Evolutionary conservation across 2,113 vertebrate genomes (phyloP).

Genomic region (Ahaetulla prasina): DNA sequence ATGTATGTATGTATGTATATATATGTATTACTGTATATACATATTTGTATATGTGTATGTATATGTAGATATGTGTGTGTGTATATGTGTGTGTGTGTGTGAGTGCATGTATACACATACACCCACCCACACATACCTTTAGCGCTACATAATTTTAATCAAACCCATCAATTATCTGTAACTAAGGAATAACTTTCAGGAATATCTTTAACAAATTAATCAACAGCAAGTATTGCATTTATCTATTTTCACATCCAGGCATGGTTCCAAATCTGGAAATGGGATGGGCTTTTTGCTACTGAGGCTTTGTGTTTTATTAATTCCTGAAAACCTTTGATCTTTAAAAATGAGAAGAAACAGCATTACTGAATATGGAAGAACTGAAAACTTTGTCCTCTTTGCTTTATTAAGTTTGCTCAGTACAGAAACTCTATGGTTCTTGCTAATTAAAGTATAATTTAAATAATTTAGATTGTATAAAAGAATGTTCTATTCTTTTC

Average conservation of each 20-base stretch:
- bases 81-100: too few species aligned
- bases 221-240: background rate
- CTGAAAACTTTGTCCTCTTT: background rate
- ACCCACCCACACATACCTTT: background rate
- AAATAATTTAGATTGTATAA: background rate
- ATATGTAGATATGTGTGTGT: too few species aligned
- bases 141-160: background rate
- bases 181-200: slow-evolving; percentile 1
- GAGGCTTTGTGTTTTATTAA: background rate
- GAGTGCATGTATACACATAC: too few species aligned
- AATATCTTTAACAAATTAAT: background rate
- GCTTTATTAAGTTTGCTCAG: background rate
- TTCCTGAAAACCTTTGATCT: background rate
- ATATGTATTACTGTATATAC: too few species aligned
- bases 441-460: background rate
- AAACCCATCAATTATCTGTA: background rate
- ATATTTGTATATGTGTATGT: too few species aligned
- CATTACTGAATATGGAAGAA: too few species aligned
- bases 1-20: too few species aligned
- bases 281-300: background rate
- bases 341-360: background rate
- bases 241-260: background rate
- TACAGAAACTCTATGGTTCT: background rate
- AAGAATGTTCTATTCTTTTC: background rate
- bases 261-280: background rate